Conservation (phyloP, 2,797 vertebrate genomes). For the Parotocinclus haroldoi region DNA sequence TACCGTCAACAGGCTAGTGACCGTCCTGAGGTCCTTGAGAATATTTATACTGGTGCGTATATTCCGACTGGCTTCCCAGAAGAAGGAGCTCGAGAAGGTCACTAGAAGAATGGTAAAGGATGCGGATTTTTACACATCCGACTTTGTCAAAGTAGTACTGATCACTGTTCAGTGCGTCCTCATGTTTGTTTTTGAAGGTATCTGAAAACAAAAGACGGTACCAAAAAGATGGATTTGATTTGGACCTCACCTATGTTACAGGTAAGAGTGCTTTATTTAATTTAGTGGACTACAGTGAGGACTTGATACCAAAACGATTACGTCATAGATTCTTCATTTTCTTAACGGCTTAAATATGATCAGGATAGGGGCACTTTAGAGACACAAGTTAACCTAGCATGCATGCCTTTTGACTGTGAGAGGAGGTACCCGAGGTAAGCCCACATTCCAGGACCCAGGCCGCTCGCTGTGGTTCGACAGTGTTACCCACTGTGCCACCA, state of each 20-base stretch:
- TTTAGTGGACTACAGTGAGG: no score
- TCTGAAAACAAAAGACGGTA: conserved; percentile 95
- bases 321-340: no score
- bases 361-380: no score
- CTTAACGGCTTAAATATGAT: no score
- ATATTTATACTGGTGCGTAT: conserved; percentile 84
- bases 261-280: conserved; percentile 63
- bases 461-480: no score
- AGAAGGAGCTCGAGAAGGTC: conserved; percentile 83
- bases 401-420: no score
- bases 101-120: conserved; percentile 83
- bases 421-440: no score
- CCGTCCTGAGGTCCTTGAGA: conserved; percentile 77
- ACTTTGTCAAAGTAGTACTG: no score
- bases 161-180: background rate
- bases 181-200: conserved; percentile 65
- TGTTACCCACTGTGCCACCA: no score
- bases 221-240: conserved; percentile 90
- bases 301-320: no score
- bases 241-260: conserved; percentile 94
- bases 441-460: no score
- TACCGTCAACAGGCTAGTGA: conserved; percentile 69
- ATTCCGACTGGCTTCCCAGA: conserved; percentile 85
- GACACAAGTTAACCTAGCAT: no score
- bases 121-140: background rate